Percentiles rank a stretch among this genome's conserved stretches.
These are phyloP conservation scores for Hecatera dysodea DNA, from an alignment of 2,888 invertebrate species.

Conservation along the genomic window DNA sequence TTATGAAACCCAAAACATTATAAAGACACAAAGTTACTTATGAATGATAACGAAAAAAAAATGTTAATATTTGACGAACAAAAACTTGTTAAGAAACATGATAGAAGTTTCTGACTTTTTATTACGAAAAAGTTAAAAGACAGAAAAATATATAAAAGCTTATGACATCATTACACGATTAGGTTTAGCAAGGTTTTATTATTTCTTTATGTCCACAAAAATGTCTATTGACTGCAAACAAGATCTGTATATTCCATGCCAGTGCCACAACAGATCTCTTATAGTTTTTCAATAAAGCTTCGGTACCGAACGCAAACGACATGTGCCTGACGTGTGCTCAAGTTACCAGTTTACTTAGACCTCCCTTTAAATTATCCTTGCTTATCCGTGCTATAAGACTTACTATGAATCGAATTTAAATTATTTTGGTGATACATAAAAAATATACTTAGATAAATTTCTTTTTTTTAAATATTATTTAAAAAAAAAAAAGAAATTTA, in stretches of 20 bases:
- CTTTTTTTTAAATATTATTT: too few relatives aligned
- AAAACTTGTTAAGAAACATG: neutral
- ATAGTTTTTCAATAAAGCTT: conserved; percentile 56
- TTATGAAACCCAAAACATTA: neutral
- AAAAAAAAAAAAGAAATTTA: too few relatives aligned
- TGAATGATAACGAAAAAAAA: neutral
- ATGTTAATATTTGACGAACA: neutral
- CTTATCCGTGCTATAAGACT: neutral
- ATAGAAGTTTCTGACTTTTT: neutral
- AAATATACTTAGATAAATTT: too few relatives aligned
- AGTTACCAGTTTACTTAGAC: conserved; percentile 48
- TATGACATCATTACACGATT: neutral
- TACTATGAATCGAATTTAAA: too few relatives aligned
- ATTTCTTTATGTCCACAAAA: neutral
- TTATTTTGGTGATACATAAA: too few relatives aligned
- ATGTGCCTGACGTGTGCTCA: conserved; percentile 52
- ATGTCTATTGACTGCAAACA: conserved; percentile 25
- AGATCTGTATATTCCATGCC: conserved; percentile 42
- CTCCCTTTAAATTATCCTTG: neutral
- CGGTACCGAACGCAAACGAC: conserved; percentile 30
- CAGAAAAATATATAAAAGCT: neutral
- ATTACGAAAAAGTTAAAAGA: neutral
- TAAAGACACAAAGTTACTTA: neutral
- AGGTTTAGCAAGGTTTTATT: neutral
- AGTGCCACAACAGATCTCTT: conserved; percentile 20